Base-by-base conservation (phyloP, 2,797 vertebrate species). In the Poeciliopsis presidionis region DNA sequence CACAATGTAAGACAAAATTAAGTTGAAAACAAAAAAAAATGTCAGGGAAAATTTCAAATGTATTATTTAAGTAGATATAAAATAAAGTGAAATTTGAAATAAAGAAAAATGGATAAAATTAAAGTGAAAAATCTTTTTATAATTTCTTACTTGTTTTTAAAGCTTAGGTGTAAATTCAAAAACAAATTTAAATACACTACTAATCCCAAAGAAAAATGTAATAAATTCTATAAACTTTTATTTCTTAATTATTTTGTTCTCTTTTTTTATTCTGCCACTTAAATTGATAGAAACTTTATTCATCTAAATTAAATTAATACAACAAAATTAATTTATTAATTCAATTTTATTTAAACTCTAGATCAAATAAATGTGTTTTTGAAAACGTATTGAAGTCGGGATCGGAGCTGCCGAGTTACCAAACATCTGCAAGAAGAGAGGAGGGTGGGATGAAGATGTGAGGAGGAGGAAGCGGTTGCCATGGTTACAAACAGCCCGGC, bases 401-500 rank as follows among this genome's bases (percentile, higher is more conserved):
- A 49, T 43, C 13, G 25, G 16, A 47, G 11, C 28, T 18, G 13
- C 63, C 14, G 0, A 53, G 74, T 83, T 79, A 81, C 47, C 63
- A 84, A 88, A 86, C 87, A 89, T 87, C 90, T 80, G 77, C 84
- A 88, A 70, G 74, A 84, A 11, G 49, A 39, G 28, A 71, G 30
- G 45, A 71, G 39, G 57, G 73, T 28, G 72, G 81, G 46, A 12
- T 59, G 74, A 36, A 53, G 74, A 53, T 51, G 51, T 73, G 36
- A 73, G 11, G 77, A 45, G 11, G 47, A 69, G 45, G 51, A 69
- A 45, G 57, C 9, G 43, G 93, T 95, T 91, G 88, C 85, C 92
- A 93, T 94, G 86, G 94, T 85, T 91, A 95, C 93, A 59, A 74
- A 84, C 88, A 72, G 80, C 84, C 84, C 25, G 73, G 47, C 57